phyloP scores from a whole-genome alignment of 2,888 invertebrate species.

The Drosophila pseudotakahashii region DNA sequence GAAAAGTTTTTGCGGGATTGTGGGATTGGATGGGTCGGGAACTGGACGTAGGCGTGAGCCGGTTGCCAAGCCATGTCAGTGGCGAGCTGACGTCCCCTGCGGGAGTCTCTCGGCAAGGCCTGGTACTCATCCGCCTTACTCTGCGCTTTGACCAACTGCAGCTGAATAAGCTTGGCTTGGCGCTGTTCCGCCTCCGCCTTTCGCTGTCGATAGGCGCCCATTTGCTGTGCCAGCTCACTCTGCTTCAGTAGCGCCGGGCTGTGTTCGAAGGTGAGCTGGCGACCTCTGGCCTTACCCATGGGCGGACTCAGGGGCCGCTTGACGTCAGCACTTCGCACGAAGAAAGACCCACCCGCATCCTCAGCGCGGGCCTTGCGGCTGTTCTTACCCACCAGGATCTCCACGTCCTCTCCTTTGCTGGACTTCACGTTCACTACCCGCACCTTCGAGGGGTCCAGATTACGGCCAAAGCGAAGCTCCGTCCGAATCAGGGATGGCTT shows the following conservation, averaged over 20 bases:
- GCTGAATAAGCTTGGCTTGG: slow-evolving; percentile 70
- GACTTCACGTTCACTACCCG: slow-evolving; percentile 91
- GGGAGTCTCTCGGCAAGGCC: slow-evolving; percentile 29
- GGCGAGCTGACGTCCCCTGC: slow-evolving; percentile 52
- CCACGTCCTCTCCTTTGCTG: slow-evolving; percentile 90
- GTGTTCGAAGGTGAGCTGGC: slow-evolving; percentile 69
- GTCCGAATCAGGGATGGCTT: slow-evolving; percentile 88
- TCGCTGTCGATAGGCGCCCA: slow-evolving; percentile 67
- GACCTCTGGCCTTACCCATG: slow-evolving; percentile 45
- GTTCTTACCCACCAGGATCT: slow-evolving; percentile 85
- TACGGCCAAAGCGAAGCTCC: slow-evolving; percentile 90
- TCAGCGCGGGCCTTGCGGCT: slow-evolving; percentile 76
- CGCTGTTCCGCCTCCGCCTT: slow-evolving; percentile 67
- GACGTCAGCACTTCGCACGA: slow-evolving; percentile 70
- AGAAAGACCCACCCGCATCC: slow-evolving; percentile 66
- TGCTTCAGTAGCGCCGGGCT: slow-evolving; percentile 76
- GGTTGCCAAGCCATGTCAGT: slow-evolving; percentile 51
- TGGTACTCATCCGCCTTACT: slow-evolving; percentile 57
- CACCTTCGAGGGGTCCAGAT: slow-evolving; percentile 90
- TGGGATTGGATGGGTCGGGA: slow-evolving; percentile 32
- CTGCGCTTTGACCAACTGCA: slow-evolving; percentile 73
- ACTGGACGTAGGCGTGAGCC: slow-evolving; percentile 37
- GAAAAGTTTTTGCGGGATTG: slow-evolving; percentile 58
- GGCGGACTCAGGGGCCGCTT: slow-evolving; percentile 45
- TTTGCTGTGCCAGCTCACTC: slow-evolving; percentile 64